Conservation (phyloP, 2,113 vertebrate genomes). For the Gadus chalcogrammus region DNA sequence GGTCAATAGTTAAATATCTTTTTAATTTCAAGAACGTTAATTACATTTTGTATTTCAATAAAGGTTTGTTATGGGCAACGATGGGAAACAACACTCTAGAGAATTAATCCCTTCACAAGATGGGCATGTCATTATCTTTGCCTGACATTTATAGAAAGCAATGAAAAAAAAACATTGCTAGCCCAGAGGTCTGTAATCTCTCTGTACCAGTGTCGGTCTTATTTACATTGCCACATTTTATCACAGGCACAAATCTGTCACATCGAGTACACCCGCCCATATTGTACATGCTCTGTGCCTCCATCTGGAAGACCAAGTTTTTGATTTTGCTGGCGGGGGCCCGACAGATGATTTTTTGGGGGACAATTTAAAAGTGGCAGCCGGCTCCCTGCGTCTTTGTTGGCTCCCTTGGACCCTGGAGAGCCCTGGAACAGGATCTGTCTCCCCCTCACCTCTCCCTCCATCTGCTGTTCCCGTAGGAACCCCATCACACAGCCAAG, state of each 20-base stretch:
- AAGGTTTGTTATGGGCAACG: too few relatives aligned
- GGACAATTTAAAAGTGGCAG: constrained; percentile 47
- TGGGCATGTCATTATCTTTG: constrained; percentile 15
- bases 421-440: constrained; percentile 37
- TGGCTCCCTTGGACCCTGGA: constrained; percentile 41
- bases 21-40: too few relatives aligned
- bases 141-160: constrained; percentile 21
- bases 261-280: constrained; percentile 37
- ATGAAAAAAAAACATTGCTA: constrained; percentile 3
- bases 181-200: neutral
- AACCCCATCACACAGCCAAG: constrained; percentile 57
- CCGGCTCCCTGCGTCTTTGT: too few relatives aligned
- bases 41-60: too few relatives aligned
- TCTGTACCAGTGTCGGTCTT: constrained; percentile 3
- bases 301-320: constrained; percentile 62
- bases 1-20: too few relatives aligned
- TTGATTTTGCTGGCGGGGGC: constrained; percentile 59
- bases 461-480: constrained; percentile 66
- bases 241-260: constrained; percentile 33
- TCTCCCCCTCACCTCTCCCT: constrained; percentile 40
- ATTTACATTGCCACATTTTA: constrained; percentile 25
- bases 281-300: constrained; percentile 61
- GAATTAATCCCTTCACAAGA: too few relatives aligned
- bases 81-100: too few relatives aligned
- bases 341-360: constrained; percentile 53